Evolutionary conservation across 2,113 vertebrate genomes (phyloP).

Genomic region (Rhinogobius similis): DNA sequence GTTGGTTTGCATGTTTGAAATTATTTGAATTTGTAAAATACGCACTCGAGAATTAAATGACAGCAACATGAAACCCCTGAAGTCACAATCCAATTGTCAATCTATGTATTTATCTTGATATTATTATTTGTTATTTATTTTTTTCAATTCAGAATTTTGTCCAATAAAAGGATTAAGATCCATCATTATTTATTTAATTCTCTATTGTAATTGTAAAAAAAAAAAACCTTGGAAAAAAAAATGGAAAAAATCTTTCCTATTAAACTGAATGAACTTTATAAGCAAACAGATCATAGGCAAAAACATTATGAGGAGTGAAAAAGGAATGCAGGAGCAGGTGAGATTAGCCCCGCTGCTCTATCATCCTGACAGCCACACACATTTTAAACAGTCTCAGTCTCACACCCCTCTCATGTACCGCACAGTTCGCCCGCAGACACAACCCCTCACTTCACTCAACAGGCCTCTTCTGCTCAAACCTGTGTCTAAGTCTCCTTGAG

Average conservation of each 20-base stretch:
- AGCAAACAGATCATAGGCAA: no score
- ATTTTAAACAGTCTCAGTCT: background rate
- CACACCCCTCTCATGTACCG: background rate
- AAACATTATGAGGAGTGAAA: background rate
- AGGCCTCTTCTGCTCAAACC: background rate
- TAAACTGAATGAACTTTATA: background rate
- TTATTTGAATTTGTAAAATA: conserved; percentile 37
- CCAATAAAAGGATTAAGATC: conserved; percentile 29
- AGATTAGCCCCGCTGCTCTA: conserved; percentile 10
- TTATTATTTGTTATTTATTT: conserved; percentile 46
- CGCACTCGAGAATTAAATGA: conserved; percentile 30
- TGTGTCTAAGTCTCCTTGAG: background rate
- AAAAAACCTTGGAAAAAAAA: no score
- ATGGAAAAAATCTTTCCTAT: background rate
- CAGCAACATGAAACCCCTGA: conserved; percentile 1
- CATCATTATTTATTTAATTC: background rate
- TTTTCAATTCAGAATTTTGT: conserved; percentile 7
- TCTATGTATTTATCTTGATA: conserved; percentile 39
- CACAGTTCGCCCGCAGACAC: background rate
- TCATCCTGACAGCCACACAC: conserved; percentile 14
- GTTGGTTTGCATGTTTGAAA: conserved; percentile 21
- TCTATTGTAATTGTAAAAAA: no score
- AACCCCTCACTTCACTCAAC: background rate
- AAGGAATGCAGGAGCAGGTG: background rate
- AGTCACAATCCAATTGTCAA: background rate